Conservation (phyloP, 2,888 invertebrate species). For the Drosophila subsilvestris region DNA sequence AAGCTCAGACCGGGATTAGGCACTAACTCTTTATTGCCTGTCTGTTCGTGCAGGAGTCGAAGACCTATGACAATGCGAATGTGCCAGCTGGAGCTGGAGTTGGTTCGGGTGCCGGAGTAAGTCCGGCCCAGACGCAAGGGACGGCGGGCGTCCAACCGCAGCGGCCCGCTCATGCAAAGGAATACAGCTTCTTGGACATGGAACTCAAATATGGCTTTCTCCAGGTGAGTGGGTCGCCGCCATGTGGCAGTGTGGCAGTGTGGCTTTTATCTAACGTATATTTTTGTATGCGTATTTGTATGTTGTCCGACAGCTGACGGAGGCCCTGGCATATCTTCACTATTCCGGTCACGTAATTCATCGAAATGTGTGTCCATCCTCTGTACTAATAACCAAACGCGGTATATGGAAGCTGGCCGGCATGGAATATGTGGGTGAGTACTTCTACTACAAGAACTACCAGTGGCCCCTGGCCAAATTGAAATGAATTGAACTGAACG, state of each 20-base stretch:
- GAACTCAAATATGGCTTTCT: conserved; percentile 96
- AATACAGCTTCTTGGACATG: conserved; percentile 95
- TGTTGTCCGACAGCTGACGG: conserved; percentile 90
- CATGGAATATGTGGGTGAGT: conserved; percentile 94
- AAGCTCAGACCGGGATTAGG: conserved; percentile 35
- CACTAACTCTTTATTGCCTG: conserved; percentile 40
- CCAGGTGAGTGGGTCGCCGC: conserved; percentile 91
- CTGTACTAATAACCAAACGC: conserved; percentile 94
- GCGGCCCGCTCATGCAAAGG: conserved; percentile 89
- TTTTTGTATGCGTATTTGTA: neutral
- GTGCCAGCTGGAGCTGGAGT: conserved; percentile 44
- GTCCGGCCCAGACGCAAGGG: conserved; percentile 81
- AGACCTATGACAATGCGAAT: conserved; percentile 83
- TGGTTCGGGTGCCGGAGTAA: conserved; percentile 1
- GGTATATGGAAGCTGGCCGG: conserved; percentile 99
- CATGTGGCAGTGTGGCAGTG: conserved; percentile 7
- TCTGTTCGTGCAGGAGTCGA: conserved; percentile 77
- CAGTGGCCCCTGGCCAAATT: conserved; percentile 35
- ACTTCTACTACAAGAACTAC: conserved; percentile 31
- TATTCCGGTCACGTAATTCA: conserved; percentile 94
- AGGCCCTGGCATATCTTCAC: conserved; percentile 96
- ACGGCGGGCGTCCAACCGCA: conserved; percentile 83
- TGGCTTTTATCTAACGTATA: neutral
- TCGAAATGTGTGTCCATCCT: conserved; percentile 96
- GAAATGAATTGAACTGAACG: conserved; percentile 57